Evolutionary conservation across 2,888 invertebrate species (phyloP), one percentile per base, ranked within the genome.

Genomic region (Norana najaformis): DNA sequence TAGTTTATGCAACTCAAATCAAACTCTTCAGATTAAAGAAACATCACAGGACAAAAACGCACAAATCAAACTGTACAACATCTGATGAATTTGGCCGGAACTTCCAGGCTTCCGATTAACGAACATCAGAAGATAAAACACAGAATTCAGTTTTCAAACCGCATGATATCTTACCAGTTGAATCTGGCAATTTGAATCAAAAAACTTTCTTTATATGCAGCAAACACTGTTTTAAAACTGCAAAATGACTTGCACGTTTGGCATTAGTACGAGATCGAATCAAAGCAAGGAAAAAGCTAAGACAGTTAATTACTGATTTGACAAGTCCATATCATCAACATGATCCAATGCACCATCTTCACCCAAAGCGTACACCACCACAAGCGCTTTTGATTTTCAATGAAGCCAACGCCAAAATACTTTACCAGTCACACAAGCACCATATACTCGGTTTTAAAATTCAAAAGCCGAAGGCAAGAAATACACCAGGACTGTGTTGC

Each of bases 1-100:
- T 69, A 69, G 69, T 69, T 69, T n/a, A 69, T 69, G 69, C 69
- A 69, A n/a, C 69, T 69, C n/a, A 69, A 69, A 69, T 69, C 69
- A 69, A 69, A n/a, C 30, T 47, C 30, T 69, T n/a, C n/a, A n/a
- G n/a, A n/a, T 69, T n/a, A 69, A 69, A n/a, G n/a, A 69, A 69
- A 69, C 69, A 69, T 69, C 69, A 69, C 69, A 69, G 30, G 69
- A 69, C 69, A 30, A 69, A n/a, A 8, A 13, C 69, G 30, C 30
- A 69, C 11, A 30, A n/a, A n/a, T 69, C 69, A n/a, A 69, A 69
- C 69, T 69, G 69, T 69, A 69, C 69, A 69, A 6, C 30, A 69
- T 69, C 69, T 8, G 6, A n/a, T n/a, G 69, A 69, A 69, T 69
- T 69, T 69, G 69, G n/a, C 69, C 69, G 30, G 30, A n/a, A 69